These are phyloP conservation scores for Agelas oroides DNA, from an alignment of 37 sponge, comb jelly and placozoan species.

Conservation along the genomic window DNA sequence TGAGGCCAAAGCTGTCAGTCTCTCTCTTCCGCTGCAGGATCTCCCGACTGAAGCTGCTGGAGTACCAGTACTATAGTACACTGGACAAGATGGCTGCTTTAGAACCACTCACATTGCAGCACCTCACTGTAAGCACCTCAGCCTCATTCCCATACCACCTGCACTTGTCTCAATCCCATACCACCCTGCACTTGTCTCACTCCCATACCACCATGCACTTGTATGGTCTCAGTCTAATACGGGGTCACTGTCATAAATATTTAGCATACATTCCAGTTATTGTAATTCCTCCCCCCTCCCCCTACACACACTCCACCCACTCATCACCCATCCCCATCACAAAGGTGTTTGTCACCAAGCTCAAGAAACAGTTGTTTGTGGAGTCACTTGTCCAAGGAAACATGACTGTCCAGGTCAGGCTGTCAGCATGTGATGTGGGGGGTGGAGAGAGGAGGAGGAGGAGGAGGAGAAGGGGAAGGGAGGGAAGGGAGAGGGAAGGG, in stretches of 20 bases:
- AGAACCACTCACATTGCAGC: slow-evolving; percentile 1
- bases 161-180: not conserved
- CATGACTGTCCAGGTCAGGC: slow-evolving; percentile 40
- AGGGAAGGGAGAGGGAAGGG: too few relatives aligned
- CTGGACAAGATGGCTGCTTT: slow-evolving; percentile 27
- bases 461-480: too few relatives aligned
- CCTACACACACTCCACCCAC: not conserved
- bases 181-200: not conserved
- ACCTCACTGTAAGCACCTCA: not conserved
- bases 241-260: too few relatives aligned
- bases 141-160: not conserved
- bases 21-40: not conserved
- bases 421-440: not conserved
- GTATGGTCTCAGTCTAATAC: too few relatives aligned
- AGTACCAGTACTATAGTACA: slow-evolving; percentile 2
- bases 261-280: too few relatives aligned
- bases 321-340: too few relatives aligned
- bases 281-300: too few relatives aligned
- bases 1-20: too few relatives aligned
- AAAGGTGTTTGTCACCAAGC: slow-evolving; percentile 34
- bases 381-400: slow-evolving; percentile 75
- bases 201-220: too few relatives aligned
- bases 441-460: too few relatives aligned
- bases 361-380: slow-evolving; percentile 40
- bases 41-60: slow-evolving; percentile 28